Evolutionary conservation across 1,140 invertebrate species (phyloP), one percentile per base, ranked within the genome.

Genomic region (Zaprionus vittiger): DNA sequence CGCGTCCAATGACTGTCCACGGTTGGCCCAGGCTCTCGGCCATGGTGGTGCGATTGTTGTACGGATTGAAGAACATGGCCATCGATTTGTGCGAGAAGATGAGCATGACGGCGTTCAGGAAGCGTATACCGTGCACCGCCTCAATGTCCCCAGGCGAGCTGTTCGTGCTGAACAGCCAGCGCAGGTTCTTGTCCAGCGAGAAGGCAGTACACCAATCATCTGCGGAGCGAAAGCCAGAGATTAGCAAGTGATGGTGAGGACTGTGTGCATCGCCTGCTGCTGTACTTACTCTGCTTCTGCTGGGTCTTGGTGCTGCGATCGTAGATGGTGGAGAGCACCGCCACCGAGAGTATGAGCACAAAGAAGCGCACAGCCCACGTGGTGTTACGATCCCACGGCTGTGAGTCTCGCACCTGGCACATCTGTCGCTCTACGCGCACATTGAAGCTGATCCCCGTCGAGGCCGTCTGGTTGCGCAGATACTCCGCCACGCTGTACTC

Each of bases 11-110:
- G 1, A 95, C 94, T 1, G 95, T 95, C 95, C 95, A 95, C 0
- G 94, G 93, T 81, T 94, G 93, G 0, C 94, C 95, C 55, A 95
- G 83, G 66, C 93, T 93, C 94, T 95, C 94, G 0, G 94, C 90
- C 95, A 96, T 95, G 63, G 93, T 85, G 2, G 95, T 95, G 59
- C 95, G 93, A 77, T 96, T 96, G 28, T 93, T 89, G 73, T 95
- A 95, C 6, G 95, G 95, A 80, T 94, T 94, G 70, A 94, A 96
- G 71, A 95, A 95, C 17, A 95, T 77, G 4, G 95, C 95, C 94
- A 96, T 95, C 11, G 94, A 95, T 72, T 96, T 95, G 87, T 96
- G 95, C 1, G 94, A 94, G 26, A 95, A 70, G 12, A 96, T 91
- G 28, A 95, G 84, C 93, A 95, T 93, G 3, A 94, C 41, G n/a